Conservation (phyloP, 2,888 invertebrate genomes). For the Drosophila limbata region DNA sequence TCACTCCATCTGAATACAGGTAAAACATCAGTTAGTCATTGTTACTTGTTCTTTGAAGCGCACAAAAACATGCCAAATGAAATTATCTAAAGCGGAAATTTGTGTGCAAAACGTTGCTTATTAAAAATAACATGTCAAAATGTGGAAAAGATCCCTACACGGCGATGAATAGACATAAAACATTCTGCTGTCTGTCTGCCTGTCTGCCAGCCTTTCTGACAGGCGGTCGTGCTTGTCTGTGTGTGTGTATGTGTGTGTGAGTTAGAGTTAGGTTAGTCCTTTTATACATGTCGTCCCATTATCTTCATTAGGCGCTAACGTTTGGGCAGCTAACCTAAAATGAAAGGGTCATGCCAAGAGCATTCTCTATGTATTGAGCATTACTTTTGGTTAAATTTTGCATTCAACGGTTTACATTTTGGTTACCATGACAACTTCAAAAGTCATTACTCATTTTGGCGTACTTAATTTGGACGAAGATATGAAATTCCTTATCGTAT, state of each 20-base stretch:
- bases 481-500: conserved; percentile 71
- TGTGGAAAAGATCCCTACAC: conserved; percentile 46
- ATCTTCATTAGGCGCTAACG: conserved; percentile 79
- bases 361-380: conserved; percentile 20
- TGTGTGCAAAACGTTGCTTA: conserved; percentile 65
- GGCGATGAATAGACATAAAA: conserved; percentile 60
- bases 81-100: conserved; percentile 60
- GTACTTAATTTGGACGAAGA: conserved; percentile 75
- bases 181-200: conserved; percentile 12
- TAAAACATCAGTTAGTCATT: conserved; percentile 51
- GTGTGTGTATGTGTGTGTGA: conserved; percentile 7
- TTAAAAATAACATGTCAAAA: conserved; percentile 78
- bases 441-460: conserved; percentile 81
- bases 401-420: conserved; percentile 50
- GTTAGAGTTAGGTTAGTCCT: conserved; percentile 33
- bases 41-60: conserved; percentile 35
- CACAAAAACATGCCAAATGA: conserved; percentile 57
- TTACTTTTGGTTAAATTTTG: conserved; percentile 48
- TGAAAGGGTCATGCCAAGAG: conserved; percentile 33
- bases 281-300: conserved; percentile 72
- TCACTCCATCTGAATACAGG: not conserved
- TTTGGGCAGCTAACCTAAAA: conserved; percentile 28
- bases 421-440: conserved; percentile 70
- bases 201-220: not conserved
- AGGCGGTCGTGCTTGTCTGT: conserved; percentile 3